Conservation (phyloP, 2,113 vertebrate species). For the Hippocampus zosterae region DNA sequence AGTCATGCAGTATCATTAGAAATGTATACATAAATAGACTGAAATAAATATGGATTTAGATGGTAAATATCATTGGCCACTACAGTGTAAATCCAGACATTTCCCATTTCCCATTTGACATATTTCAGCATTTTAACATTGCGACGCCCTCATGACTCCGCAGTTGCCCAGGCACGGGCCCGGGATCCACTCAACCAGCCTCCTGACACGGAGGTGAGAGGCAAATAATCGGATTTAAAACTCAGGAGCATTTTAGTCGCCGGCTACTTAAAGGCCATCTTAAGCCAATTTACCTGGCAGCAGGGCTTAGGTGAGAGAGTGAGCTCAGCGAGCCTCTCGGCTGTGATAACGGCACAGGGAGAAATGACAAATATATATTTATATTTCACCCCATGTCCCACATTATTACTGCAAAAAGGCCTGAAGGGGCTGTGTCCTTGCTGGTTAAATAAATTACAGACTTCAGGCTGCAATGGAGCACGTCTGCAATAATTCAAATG, state of each 20-base stretch:
- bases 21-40: too few species aligned
- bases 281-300: slow-evolving; percentile 75
- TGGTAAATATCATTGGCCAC: too few species aligned
- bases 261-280: slow-evolving; percentile 69
- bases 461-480: slow-evolving; percentile 11
- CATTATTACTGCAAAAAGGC: slow-evolving; percentile 38
- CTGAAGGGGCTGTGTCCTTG: slow-evolving; percentile 36
- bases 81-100: not conserved
- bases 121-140: not conserved
- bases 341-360: slow-evolving; percentile 52
- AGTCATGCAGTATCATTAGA: too few species aligned
- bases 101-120: not conserved
- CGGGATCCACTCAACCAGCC: slow-evolving; percentile 51
- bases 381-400: slow-evolving; percentile 2
- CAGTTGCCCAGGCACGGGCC: slow-evolving; percentile 26
- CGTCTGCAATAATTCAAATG: not conserved
- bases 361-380: slow-evolving; percentile 44
- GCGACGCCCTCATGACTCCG: slow-evolving; percentile 15
- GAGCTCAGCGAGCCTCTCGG: slow-evolving; percentile 47
- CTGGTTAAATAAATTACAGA: slow-evolving; percentile 23
- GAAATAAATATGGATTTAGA: too few species aligned
- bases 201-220: slow-evolving; percentile 63
- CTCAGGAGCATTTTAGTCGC: slow-evolving; percentile 61
- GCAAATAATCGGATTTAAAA: slow-evolving; percentile 72
- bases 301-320: slow-evolving; percentile 55